phyloP scores from a whole-genome alignment of 2,113 vertebrate species.

The Oxyruncus cristatus region DNA sequence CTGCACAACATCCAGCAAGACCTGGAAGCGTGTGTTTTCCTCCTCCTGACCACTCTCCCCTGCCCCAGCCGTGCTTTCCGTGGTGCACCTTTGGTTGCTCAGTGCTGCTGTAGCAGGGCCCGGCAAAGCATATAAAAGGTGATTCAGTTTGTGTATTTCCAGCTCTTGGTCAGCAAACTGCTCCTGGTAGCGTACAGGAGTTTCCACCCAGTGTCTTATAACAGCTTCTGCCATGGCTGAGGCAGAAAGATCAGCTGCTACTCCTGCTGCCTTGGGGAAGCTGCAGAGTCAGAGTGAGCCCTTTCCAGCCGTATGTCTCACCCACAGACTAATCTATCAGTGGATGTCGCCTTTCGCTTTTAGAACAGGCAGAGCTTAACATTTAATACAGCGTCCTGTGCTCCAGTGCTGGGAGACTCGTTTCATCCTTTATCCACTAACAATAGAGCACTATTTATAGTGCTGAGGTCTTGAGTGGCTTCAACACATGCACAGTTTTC shows the following conservation, averaged over 20 bases:
- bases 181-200: constrained; percentile 75
- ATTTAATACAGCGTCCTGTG: constrained; percentile 15
- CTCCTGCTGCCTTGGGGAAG: not conserved
- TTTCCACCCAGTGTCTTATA: constrained; percentile 77
- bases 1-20: constrained; percentile 83
- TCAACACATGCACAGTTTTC: constrained; percentile 18
- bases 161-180: constrained; percentile 68
- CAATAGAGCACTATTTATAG: constrained; percentile 77
- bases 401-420: not conserved
- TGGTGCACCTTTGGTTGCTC: not conserved
- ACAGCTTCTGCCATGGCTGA: constrained; percentile 76
- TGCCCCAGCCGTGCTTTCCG: not conserved
- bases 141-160: constrained; percentile 73
- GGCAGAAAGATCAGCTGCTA: not conserved
- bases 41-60: not conserved
- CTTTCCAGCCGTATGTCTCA: not conserved
- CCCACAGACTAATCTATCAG: not conserved
- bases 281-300: not conserved
- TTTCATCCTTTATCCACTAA: constrained; percentile 57
- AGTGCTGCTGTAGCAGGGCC: constrained; percentile 65
- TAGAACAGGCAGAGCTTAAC: constrained; percentile 32
- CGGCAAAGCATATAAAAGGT: constrained; percentile 77
- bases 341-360: constrained; percentile 17
- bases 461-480: constrained; percentile 3
- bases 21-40: constrained; percentile 60